Evolutionary conservation across 2,888 invertebrate species (phyloP), one percentile per base, ranked within the genome.

Genomic region (Plagodis pulveraria): DNA sequence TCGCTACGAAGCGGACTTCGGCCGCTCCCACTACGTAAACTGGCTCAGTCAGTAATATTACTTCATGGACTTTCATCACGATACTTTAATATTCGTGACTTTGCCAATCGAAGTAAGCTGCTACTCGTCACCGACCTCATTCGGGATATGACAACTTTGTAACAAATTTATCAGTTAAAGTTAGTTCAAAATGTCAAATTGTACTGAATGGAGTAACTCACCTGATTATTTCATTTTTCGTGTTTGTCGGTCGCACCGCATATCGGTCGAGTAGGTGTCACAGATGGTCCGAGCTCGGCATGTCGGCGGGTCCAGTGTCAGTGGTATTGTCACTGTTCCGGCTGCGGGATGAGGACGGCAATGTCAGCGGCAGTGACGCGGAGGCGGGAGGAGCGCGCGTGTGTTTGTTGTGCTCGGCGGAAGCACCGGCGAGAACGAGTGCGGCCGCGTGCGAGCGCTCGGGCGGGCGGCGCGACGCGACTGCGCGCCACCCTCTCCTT

Each of bases 161-260:
- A 41, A 48, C 50, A 22, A 22, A n/a, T n/a, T n/a, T n/a, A n/a
- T 22, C 2, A 22, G 22, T 50, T 55, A 47, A 48, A 58, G 22
- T 44, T 35, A 50, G 53, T 54, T 54, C 38, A 54, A 59, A 56
- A 50, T 48, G 33, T 47, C 33, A 34, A 36, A 42, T 46, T 22
- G 36, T 36, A 12, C 6, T 43, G 62, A 5, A 40, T 40, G 1
- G 40, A 22, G 58, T 58, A 69, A 60, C 87, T 86, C 66, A 92
- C 91, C 90, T 89, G 85, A 87, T 87, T 90, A 89, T 91, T 90
- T 91, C 91, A 92, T 91, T 79, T 86, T 89, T 83, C 79, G 81
- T 72, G 80, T 71, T 70, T 71, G 67, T 73, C 74, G 73, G 77
- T 72, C 77, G 76, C 77, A 72, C 83, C 81, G 79, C 89, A 88